These are phyloP conservation scores for Nasonia giraulti DNA, from an alignment of 1,140 invertebrate genomes.

Conservation along the genomic window DNA sequence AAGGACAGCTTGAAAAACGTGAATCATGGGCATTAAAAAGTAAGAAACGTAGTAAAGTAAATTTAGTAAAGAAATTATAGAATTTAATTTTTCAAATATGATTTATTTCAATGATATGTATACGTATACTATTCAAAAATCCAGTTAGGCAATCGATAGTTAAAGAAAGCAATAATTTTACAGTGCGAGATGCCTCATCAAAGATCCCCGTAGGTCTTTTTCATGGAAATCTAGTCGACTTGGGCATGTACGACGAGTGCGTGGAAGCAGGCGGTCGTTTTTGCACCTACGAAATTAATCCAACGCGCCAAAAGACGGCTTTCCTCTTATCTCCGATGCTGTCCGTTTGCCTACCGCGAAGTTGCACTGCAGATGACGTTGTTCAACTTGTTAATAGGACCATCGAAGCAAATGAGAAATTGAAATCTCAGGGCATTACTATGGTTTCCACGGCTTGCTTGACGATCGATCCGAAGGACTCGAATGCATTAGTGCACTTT, in stretches of 20 bases:
- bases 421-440: neutral
- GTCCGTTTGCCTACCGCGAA: conserved; percentile 43
- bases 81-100: too few species aligned
- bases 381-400: conserved; percentile 9
- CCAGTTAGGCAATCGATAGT: too few species aligned
- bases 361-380: conserved; percentile 27
- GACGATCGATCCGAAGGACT: neutral
- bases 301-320: neutral
- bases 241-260: conserved; percentile 65
- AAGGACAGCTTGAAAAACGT: too few species aligned
- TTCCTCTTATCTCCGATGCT: neutral
- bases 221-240: conserved; percentile 56
- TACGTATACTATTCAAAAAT: too few species aligned
- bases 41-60: too few species aligned
- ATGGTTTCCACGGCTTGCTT: neutral
- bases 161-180: neutral
- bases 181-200: conserved; percentile 64
- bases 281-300: conserved; percentile 40
- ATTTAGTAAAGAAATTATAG: too few species aligned
- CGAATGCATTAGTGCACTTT: neutral
- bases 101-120: too few species aligned
- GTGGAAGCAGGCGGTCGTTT: conserved; percentile 40
- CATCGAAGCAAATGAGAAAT: neutral
- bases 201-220: conserved; percentile 62
- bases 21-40: too few species aligned